phyloP scores from a whole-genome alignment of 2,797 vertebrate species.

The Silurus lanzhouensis region DNA sequence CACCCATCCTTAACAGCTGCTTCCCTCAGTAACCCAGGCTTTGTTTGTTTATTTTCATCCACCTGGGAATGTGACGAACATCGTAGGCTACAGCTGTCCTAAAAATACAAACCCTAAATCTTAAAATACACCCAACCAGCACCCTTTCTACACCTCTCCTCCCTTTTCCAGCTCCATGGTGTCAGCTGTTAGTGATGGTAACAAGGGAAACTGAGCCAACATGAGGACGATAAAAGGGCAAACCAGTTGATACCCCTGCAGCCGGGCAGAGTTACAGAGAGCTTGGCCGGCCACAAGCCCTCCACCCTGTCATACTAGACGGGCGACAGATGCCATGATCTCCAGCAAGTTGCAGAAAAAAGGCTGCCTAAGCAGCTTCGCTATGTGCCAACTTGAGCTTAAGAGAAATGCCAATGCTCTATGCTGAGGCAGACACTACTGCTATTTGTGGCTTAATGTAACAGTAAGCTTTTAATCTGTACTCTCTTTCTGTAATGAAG shows the following conservation, averaged over 20 bases:
- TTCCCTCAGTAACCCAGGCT: constrained; percentile 42
- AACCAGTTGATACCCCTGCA: constrained; percentile 44
- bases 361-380: constrained; percentile 40
- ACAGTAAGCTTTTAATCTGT: constrained; percentile 6
- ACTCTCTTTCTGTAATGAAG: constrained; percentile 5
- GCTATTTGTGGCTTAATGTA: constrained; percentile 12
- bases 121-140: constrained; percentile 48
- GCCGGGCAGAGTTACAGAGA: constrained; percentile 38
- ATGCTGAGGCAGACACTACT: not conserved
- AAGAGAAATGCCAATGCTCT: constrained; percentile 34
- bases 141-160: constrained; percentile 13
- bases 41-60: constrained; percentile 55
- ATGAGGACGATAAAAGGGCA: constrained; percentile 47
- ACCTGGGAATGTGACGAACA: constrained; percentile 38
- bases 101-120: constrained; percentile 51
- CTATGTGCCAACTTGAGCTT: constrained; percentile 34
- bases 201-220: constrained; percentile 36
- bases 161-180: not conserved
- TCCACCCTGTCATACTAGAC: constrained; percentile 40
- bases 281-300: constrained; percentile 37
- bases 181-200: constrained; percentile 45
- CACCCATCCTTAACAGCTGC: constrained; percentile 45
- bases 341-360: constrained; percentile 33
- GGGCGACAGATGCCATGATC: constrained; percentile 36
- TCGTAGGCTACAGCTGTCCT: constrained; percentile 42